These are phyloP conservation scores for Solea senegalensis DNA, from an alignment of 2,113 vertebrate species.

Conservation along the genomic window DNA sequence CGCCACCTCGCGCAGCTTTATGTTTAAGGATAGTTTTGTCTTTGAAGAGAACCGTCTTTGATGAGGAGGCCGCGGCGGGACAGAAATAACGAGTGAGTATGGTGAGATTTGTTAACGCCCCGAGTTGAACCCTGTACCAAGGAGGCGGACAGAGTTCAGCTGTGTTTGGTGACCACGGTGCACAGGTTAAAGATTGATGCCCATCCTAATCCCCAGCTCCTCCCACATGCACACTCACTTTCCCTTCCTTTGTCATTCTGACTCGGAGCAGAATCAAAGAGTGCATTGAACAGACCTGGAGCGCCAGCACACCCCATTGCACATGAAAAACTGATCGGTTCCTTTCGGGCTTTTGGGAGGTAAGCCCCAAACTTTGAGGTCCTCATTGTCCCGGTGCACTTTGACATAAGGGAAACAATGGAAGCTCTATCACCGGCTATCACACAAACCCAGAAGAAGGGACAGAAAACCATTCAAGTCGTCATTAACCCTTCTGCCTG, in stretches of 20 bases:
- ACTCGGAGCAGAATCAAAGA: constrained; percentile 66
- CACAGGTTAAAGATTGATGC: constrained; percentile 76
- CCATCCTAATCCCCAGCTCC: constrained; percentile 63
- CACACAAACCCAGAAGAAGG: constrained; percentile 67
- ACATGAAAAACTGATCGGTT: constrained; percentile 74
- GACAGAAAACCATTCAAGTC: constrained; percentile 71
- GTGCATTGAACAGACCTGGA: constrained; percentile 69
- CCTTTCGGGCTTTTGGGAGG: constrained; percentile 57
- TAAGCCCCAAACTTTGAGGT: constrained; percentile 70
- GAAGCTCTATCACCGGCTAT: constrained; percentile 68
- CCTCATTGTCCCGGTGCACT: constrained; percentile 71
- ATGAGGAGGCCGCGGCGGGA: neutral
- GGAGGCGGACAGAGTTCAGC: constrained; percentile 41
- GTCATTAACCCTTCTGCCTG: constrained; percentile 73
- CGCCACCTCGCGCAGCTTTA: neutral
- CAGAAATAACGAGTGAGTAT: neutral
- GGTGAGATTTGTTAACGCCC: constrained; percentile 34
- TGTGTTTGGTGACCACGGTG: constrained; percentile 49
- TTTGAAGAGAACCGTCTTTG: constrained; percentile 3
- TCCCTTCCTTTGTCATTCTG: constrained; percentile 60
- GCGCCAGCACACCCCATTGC: constrained; percentile 76
- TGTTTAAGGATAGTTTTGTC: neutral
- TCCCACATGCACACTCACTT: constrained; percentile 63
- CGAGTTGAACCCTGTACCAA: neutral
- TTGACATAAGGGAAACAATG: constrained; percentile 68